Evolutionary conservation across 2,113 vertebrate genomes (phyloP), one percentile per base, ranked within the genome.

Genomic region (Strix uralensis): DNA sequence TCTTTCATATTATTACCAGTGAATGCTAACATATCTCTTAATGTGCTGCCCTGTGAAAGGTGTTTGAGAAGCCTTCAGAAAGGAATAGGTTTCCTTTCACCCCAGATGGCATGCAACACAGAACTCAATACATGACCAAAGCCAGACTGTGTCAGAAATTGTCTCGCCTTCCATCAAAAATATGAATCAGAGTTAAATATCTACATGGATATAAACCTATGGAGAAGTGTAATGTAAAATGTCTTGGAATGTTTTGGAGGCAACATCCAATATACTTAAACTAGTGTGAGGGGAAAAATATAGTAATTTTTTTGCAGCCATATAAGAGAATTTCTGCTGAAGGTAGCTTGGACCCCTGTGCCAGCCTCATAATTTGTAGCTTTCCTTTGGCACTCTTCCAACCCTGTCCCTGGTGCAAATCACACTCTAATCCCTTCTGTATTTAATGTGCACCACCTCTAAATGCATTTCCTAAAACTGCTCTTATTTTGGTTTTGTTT

Each of bases 201-300:
- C 25, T 57, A 75, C 34, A 57, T 2, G 5, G 38, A 59, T 47
- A 65, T 6, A 65, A 72, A 85, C 23, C 93, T 6, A 78, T 10
- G 16, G 9, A 78, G 15, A 78, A 20, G 7, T 0, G 0, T 21
- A 85, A 67, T 0, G 0, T 34, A n/a, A 75, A 59, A 74, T 79
- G 14, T 34, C 36, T 49, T 30, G 44, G 0, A 1, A 36, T 19
- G 9, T 52, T 81, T 49, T 69, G 34, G 16, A 92, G 26, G 54
- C 26, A 81, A 46, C 2, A 3, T 57, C 14, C 32, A 84, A 81
- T 4, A 4, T 25, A 82, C 4, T 61, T 4, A 90, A 58, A 23
- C 2, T 51, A 74, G 3, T 3, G 3, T 18, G 55, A 14, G 5
- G 6, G 8, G 2, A 2, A 25, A 23, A n/a, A 65, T 30, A 36